A percentile compares a stretch with the other conserved stretches of the same genome.
Conservation (phyloP, 2,113 vertebrate species). For the Caretta caretta region DNA sequence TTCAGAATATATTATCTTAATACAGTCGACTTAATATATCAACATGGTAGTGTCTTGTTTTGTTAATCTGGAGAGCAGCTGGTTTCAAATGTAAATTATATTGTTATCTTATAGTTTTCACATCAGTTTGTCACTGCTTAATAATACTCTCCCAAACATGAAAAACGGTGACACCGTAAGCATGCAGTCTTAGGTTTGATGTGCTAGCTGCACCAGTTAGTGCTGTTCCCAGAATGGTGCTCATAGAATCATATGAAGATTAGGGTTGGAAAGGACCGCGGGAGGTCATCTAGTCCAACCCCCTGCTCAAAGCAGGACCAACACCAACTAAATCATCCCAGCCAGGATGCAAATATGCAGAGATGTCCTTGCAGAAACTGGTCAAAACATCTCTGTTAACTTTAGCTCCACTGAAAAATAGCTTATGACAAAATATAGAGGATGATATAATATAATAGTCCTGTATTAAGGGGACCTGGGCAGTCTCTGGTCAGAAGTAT, state of each 20-base stretch:
- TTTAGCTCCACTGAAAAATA: background rate
- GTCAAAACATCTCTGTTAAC: background rate
- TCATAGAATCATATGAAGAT: background rate
- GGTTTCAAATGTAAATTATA: accelerated
- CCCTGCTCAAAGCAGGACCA: too few species aligned
- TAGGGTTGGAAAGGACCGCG: too few species aligned
- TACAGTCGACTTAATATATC: background rate
- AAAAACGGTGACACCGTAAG: background rate
- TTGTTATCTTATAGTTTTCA: background rate
- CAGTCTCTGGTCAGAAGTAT: too few species aligned
- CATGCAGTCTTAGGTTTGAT: background rate
- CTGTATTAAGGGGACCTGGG: too few species aligned
- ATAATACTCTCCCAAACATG: background rate
- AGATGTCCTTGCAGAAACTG: background rate
- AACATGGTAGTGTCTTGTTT: background rate
- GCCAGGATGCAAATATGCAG: background rate
- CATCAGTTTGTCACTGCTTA: background rate
- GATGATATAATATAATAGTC: too few species aligned
- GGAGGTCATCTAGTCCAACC: too few species aligned
- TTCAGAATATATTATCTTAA: background rate
- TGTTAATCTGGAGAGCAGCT: background rate
- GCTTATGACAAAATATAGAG: background rate
- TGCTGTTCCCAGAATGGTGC: background rate
- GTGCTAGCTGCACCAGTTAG: background rate
- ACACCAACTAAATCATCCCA: too few species aligned